Percentiles rank a stretch among this genome's conserved stretches.
Evolutionary conservation across 2,797 vertebrate genomes (phyloP).

Genomic region (Eidolon dupreanum): DNA sequence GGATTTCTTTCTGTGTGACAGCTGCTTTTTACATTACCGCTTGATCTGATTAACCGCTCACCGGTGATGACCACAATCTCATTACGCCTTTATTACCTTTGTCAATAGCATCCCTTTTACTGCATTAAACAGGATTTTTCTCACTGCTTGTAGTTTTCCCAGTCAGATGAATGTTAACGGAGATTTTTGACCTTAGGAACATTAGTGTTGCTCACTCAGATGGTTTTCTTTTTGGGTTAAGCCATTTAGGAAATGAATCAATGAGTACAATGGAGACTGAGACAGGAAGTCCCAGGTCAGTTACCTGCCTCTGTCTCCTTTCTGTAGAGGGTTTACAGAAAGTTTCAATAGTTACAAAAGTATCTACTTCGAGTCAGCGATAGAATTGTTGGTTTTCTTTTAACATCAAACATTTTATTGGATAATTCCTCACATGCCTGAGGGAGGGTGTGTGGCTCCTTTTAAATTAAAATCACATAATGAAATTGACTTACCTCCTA

Average conservation of each 20-base stretch:
- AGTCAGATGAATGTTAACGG: background rate
- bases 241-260: background rate
- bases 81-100: background rate
- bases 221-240: background rate
- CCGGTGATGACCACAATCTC: background rate
- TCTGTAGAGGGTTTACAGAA: background rate
- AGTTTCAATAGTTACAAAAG: background rate
- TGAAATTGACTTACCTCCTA: conserved; percentile 12
- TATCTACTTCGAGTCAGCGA: background rate
- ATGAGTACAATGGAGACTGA: background rate
- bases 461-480: conserved; percentile 52
- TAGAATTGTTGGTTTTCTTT: background rate
- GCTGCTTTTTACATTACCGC: background rate
- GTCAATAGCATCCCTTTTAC: background rate
- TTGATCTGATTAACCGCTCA: background rate
- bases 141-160: background rate
- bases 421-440: conserved; percentile 22
- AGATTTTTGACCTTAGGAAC: background rate
- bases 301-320: background rate
- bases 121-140: background rate
- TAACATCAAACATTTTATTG: conserved; percentile 31
- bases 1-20: background rate
- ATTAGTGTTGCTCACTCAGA: background rate
- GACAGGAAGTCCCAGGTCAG: background rate
- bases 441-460: background rate